Base-by-base conservation (phyloP, 2,113 vertebrate species). In the Corythornis madagascariensis region DNA sequence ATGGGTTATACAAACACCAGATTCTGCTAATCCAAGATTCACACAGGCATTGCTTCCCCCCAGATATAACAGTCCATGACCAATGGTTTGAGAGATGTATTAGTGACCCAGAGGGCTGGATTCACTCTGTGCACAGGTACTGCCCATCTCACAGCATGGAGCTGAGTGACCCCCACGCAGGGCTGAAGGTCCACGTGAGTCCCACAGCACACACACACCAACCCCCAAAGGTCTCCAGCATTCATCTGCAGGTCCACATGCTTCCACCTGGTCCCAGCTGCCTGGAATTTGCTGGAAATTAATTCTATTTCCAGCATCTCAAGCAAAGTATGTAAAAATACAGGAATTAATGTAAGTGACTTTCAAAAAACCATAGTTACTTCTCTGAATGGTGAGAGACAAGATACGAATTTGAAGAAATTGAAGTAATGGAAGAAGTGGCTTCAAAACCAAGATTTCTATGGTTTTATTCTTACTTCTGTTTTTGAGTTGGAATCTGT, bases 151-250 rank as follows among this genome's bases (percentile, higher is more conserved):
- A 43, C 43, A 24, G 43, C 2, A 1, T 6, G 4, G 28, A 18
- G 28, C 70, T 28, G 61, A 45, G 52, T 9, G 17, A 26, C n/a
- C 57, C 38, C 26, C 4, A 1, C 1, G 0, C 31, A 56, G 52
- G 21, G 18, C 57, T 24, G 21, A 50, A 38, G 31, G 28, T 29
- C 16, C 52, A n/a, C 2, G 0, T 5, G 16, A 33, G 52, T 25
- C 38, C 65, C 73, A 45, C 1, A 0, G n/a, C 35, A 47, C 61
- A 29, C 25, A 16, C 25, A 16, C 4, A 4, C 25, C 48, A 63
- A 38, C 22, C 40, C 22, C 66, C 45, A 60, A 60, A 72, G n/a
- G 38, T 43, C 65, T 77, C 56, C 5, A 57, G 33, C 43, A 18
- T 22, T 43, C 6, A 4, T 5, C 35, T 71, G 35, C 43, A 71